Percentiles rank a stretch among this genome's conserved stretches.
Conservation (phyloP, 1,140 invertebrate genomes). For the Micrasema longulum region DNA sequence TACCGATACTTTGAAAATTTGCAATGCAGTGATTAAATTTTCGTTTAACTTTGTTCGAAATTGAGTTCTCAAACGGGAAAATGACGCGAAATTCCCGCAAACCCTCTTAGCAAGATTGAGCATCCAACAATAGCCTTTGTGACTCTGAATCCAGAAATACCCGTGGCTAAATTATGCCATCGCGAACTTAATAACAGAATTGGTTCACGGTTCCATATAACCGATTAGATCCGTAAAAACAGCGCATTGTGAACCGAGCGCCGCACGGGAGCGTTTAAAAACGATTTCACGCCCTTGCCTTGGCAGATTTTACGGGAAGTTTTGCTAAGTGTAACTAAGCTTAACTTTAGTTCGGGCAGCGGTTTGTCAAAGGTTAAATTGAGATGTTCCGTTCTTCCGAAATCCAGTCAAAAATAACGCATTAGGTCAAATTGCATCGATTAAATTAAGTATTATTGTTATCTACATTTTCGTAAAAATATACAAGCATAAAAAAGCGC, state of each 20-base stretch:
- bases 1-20: too few species aligned
- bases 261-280: conserved; percentile 26
- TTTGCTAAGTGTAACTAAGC: neutral
- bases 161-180: conserved; percentile 34
- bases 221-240: conserved; percentile 49
- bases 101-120: conserved; percentile 2
- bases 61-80: neutral
- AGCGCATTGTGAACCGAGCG: conserved; percentile 32
- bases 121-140: conserved; percentile 2
- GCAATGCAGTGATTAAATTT: too few species aligned
- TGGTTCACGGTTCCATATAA: conserved; percentile 27
- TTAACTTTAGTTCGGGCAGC: neutral
- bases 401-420: too few species aligned
- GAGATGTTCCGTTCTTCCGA: too few species aligned
- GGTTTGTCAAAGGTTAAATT: too few species aligned
- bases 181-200: conserved; percentile 44
- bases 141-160: neutral
- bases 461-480: too few species aligned
- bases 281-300: conserved; percentile 45
- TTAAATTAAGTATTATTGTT: too few species aligned
- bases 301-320: conserved; percentile 1
- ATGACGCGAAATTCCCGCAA: neutral
- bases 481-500: too few species aligned
- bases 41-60: too few species aligned
- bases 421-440: too few species aligned